Conservation (phyloP, 64 coral and sea anemone genomes). For the Dendronephthya gigantea region DNA sequence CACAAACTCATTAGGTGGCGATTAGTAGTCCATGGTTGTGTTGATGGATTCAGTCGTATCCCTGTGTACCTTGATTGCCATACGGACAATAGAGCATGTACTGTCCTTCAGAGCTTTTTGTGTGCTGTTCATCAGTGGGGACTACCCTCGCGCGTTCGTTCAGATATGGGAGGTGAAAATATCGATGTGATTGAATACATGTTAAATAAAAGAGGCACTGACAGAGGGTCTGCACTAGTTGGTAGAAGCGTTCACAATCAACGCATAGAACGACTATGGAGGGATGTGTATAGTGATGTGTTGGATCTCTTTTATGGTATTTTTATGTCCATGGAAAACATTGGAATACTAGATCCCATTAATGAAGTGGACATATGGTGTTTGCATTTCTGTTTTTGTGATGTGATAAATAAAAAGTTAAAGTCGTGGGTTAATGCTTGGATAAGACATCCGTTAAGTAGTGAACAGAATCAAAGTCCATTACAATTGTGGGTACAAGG, state of each 20-base stretch:
- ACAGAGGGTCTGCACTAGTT: constrained; percentile 25
- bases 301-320: constrained; percentile 22
- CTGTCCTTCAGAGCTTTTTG: too few relatives aligned
- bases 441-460: constrained; percentile 41
- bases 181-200: constrained; percentile 11
- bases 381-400: constrained; percentile 19
- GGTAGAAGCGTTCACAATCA: constrained; percentile 47
- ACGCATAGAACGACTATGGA: constrained; percentile 26
- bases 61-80: too few relatives aligned
- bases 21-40: too few relatives aligned
- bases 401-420: constrained; percentile 32
- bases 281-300: constrained; percentile 41
- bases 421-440: constrained; percentile 33
- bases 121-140: too few relatives aligned
- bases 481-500: not conserved
- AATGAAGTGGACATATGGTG: constrained; percentile 42
- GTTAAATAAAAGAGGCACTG: constrained; percentile 33
- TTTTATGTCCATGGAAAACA: constrained; percentile 31
- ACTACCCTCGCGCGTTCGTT: not conserved
- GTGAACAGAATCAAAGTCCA: constrained; percentile 13
- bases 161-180: not conserved
- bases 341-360: constrained; percentile 31
- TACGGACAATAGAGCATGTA: too few relatives aligned
- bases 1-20: too few relatives aligned
- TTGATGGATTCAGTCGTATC: too few relatives aligned